Evolutionary conservation across 1,140 invertebrate genomes (phyloP), one percentile per base, ranked within the genome.

Genomic region (Panonychus citri): DNA sequence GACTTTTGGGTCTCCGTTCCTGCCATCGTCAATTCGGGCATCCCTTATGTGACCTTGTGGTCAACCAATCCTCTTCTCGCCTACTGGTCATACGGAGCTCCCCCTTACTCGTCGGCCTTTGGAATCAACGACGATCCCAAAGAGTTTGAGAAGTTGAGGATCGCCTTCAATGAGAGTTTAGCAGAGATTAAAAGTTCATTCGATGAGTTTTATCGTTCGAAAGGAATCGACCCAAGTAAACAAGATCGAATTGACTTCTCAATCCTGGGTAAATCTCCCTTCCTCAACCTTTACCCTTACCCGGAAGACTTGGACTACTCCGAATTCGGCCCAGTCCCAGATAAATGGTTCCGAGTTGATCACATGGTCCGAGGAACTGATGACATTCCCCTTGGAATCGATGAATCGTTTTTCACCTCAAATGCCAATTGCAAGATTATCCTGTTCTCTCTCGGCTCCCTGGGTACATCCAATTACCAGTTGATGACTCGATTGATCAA

Each of bases 11-110:
- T 51, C n/a, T 25, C 52, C 5, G 34, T 39, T 28, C 57, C 57
- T 24, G 57, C 57, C n/a, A 37, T 58, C 10, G 25, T 37, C 21
- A 28, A 37, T 26, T 34, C 17, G 28, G 57, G 57, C 3, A 42
- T 27, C 15, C 27, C 28, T 19, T 58, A 52, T 54, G 39, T 54
- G 17, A 12, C 15, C 2, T 25, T 58, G 25, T 37, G 25, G 24
- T 57, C 55, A 19, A 52, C 57, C 2, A 51, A n/a, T n/a, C 57
- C 57, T 12, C 51, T 58, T 24, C 26, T n/a, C 37, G 51, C 37
- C 3, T 42, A 57, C 30, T 24, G 19, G n/a, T n/a, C 26, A 19
- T 10, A 5, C 3, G 30, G 49, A 27, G 54, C 37, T 21, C 57
- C 52, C 7, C 42, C 57, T 7, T 8, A 15, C n/a, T 42, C 19